Evolutionary conservation across 2,113 vertebrate species (phyloP).

Genomic region (Archilochus colubris): DNA sequence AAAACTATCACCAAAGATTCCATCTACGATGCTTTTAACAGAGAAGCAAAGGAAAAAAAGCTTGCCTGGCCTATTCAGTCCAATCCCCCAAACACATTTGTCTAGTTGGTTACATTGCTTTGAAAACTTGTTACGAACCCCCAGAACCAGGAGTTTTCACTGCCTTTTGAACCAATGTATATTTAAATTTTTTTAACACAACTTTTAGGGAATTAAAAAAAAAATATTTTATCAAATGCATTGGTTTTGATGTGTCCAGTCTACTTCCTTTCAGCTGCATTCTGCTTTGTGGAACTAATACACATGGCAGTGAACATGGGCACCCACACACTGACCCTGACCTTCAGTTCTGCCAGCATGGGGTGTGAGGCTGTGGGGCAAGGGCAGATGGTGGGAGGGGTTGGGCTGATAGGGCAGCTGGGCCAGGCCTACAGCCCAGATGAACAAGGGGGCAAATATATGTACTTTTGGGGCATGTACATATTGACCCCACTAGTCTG

Average conservation of each 20-base stretch:
- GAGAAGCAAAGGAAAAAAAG: conserved; percentile 88
- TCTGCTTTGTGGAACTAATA: background rate
- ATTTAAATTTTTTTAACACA: conserved; percentile 6
- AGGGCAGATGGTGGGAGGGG: too few relatives aligned
- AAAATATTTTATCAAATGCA: conserved; percentile 34
- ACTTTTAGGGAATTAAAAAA: background rate
- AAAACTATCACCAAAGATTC: conserved; percentile 83
- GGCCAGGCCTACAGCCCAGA: too few relatives aligned
- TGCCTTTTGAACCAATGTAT: background rate
- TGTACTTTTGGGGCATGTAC: too few relatives aligned
- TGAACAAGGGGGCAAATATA: too few relatives aligned
- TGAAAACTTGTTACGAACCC: background rate
- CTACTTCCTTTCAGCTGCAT: background rate
- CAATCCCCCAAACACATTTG: conserved; percentile 91
- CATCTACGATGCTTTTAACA: conserved; percentile 84
- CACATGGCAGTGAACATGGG: background rate
- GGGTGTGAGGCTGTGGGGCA: too few relatives aligned
- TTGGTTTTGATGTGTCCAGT: background rate
- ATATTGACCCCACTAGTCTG: too few relatives aligned
- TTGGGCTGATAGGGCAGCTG: too few relatives aligned
- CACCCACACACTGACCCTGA: too few relatives aligned
- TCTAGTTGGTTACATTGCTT: conserved; percentile 68
- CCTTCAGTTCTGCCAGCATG: too few relatives aligned
- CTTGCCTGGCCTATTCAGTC: conserved; percentile 90
- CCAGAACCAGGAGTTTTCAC: conserved; percentile 15